Percentiles rank a stretch among this genome's conserved stretches.
Conservation (phyloP, 2,797 vertebrate species). For the Paedocypris micromegethes region DNA sequence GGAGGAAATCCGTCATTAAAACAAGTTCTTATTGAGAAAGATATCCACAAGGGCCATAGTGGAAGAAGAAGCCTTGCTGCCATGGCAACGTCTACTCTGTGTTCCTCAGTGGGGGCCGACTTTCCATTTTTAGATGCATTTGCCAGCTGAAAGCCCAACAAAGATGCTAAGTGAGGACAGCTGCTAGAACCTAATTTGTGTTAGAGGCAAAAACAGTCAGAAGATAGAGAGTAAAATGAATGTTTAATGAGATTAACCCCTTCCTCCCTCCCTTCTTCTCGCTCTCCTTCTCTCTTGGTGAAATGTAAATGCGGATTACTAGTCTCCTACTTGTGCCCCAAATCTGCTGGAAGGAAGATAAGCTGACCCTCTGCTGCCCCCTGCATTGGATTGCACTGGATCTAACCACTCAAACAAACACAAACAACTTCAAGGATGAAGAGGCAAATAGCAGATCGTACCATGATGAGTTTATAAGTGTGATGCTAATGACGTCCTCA, state of each 20-base stretch:
- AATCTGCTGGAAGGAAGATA: constrained; percentile 20
- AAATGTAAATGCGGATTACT: constrained; percentile 40
- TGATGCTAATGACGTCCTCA: constrained; percentile 4
- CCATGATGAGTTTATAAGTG: constrained; percentile 17
- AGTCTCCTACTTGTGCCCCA: constrained; percentile 20
- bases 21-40: constrained; percentile 25
- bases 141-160: constrained; percentile 25
- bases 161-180: constrained; percentile 36
- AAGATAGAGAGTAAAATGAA: constrained; percentile 16
- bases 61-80: constrained; percentile 45
- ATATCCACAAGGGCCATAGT: constrained; percentile 29
- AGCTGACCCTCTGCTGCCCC: constrained; percentile 19
- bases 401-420: constrained; percentile 5
- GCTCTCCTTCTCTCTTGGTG: constrained; percentile 13
- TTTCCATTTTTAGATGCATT: constrained; percentile 43
- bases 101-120: constrained; percentile 37
- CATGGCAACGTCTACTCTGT: constrained; percentile 50
- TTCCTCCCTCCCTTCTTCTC: background rate
- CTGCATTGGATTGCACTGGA: constrained; percentile 22
- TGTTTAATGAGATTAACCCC: constrained; percentile 26
- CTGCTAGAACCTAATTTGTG: constrained; percentile 39
- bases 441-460: constrained; percentile 23
- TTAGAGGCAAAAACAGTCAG: constrained; percentile 14
- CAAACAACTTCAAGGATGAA: constrained; percentile 11
- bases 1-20: constrained; percentile 31